Base-by-base conservation (phyloP, 2,797 vertebrate genomes). In the Enteromius afrohamiltoni region DNA sequence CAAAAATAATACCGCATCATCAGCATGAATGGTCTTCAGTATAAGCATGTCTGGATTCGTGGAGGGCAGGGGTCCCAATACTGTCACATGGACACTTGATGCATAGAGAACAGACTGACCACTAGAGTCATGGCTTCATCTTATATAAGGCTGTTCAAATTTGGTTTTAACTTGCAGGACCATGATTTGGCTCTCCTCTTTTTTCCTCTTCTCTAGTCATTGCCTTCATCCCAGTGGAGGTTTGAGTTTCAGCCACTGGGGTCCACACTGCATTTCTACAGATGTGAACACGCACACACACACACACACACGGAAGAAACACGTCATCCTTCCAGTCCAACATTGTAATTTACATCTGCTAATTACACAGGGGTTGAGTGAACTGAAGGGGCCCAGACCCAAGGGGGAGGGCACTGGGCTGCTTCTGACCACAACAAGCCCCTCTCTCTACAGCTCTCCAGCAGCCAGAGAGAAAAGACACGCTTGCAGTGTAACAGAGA, bases 331-430 rank as follows among this genome's bases (percentile, higher is more conserved):
- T 42, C 1, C 21, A 83, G 37, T 77, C 65, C 83, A 89, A 88
- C 92, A 85, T 92, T 94, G 87, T 94, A 92, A 94, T 95, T 94
- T 95, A 88, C 88, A 87, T 89, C 87, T 89, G 83, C 83, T 94
- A 94, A 95, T 95, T 93, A 94, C 90, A 94, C 87, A 85, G 89
- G 88, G 86, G 90, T 87, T 68, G 82, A 82, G 77, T 40, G 49
- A 82, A 9, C 47, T 62, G 65, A 86, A 87, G 88, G 85, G 67
- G 62, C 37, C 65, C 86, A 83, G 51, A 40, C 79, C 51, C 60
- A 23, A 29, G 49, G 26, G 78, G 37, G 49, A 53, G 64, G 21
- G 47, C 14, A 1, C 45, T 53, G 80, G n/a, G 80, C 70, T 16
- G 9, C n/a, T 75, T 75, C n/a, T 82, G 47, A 76, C 80, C 71